These are phyloP conservation scores for Dryocosmus kuriphilus DNA, from an alignment of 2,888 invertebrate genomes.

Conservation along the genomic window DNA sequence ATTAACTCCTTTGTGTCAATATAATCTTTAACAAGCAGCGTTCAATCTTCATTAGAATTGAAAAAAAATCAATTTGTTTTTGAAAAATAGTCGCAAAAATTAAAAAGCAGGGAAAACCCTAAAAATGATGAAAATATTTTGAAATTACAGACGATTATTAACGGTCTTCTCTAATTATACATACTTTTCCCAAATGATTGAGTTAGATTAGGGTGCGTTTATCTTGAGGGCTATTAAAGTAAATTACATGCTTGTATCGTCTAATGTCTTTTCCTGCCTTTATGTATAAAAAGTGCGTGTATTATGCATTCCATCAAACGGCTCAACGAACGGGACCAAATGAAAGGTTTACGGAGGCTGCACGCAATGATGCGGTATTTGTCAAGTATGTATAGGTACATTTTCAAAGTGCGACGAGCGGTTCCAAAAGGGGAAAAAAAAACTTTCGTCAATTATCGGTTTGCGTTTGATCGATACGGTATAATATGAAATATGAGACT, in stretches of 20 bases:
- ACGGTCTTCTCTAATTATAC: not conserved
- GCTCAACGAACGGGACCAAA: constrained; percentile 27
- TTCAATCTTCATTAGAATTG: too few relatives aligned
- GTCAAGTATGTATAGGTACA: not conserved
- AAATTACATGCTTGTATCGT: constrained; percentile 26
- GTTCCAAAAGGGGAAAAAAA: not conserved
- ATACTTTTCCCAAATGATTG: constrained; percentile 9
- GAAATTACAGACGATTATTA: not conserved
- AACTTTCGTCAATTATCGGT: not conserved
- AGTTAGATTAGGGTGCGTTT: constrained; percentile 24
- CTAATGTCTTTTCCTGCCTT: constrained; percentile 21
- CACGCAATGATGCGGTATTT: constrained; percentile 14
- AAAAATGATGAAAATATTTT: not conserved
- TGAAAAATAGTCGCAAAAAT: too few relatives aligned
- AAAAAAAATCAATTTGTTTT: too few relatives aligned
- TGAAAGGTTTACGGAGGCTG: constrained; percentile 12
- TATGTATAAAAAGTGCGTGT: constrained; percentile 27
- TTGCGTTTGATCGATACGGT: not conserved
- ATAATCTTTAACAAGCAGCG: too few relatives aligned
- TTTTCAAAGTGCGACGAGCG: constrained; percentile 16
- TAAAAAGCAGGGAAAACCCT: not conserved
- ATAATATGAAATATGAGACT: not conserved
- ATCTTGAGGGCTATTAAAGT: constrained; percentile 10
- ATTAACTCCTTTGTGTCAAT: too few relatives aligned
- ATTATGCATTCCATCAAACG: constrained; percentile 34